A percentile compares a stretch with the other conserved stretches of the same genome.
These are phyloP conservation scores for Eidolon helvum DNA, from an alignment of 2,113 vertebrate species.

Conservation along the genomic window DNA sequence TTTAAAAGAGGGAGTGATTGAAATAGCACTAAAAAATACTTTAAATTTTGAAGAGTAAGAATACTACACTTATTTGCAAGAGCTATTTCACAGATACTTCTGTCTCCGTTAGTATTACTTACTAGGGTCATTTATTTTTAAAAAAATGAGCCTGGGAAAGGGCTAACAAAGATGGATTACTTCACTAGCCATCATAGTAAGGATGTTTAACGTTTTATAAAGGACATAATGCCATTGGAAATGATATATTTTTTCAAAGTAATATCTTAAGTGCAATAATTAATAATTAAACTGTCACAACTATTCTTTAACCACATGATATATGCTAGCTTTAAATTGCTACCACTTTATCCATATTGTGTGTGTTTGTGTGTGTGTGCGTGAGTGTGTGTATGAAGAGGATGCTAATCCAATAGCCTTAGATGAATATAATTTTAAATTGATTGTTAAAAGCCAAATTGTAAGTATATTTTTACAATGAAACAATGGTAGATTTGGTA, in stretches of 20 bases:
- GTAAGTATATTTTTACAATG: constrained; percentile 28
- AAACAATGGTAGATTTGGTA: background rate
- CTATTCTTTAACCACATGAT: background rate
- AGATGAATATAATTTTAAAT: constrained; percentile 27
- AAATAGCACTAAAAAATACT: background rate
- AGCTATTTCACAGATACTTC: background rate
- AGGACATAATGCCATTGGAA: background rate
- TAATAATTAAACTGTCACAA: constrained; percentile 30
- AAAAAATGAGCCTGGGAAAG: background rate
- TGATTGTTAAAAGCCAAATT: constrained; percentile 30
- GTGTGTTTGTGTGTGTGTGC: background rate
- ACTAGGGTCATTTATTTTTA: background rate
- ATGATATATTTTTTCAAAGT: constrained; percentile 34
- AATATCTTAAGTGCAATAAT: background rate
- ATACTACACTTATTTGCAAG: background rate
- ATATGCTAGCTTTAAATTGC: background rate
- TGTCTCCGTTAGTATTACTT: background rate
- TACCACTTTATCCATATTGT: constrained; percentile 11
- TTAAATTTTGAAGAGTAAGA: background rate
- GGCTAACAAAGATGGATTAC: background rate
- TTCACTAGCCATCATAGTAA: background rate
- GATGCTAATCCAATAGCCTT: constrained; percentile 22
- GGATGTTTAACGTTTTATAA: constrained; percentile 36
- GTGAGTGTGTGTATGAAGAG: background rate
- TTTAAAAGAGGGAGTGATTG: background rate